Percentiles rank a stretch among this genome's conserved stretches.
phyloP scores from a whole-genome alignment of 2,888 invertebrate genomes.

The Cetonia aurata region DNA sequence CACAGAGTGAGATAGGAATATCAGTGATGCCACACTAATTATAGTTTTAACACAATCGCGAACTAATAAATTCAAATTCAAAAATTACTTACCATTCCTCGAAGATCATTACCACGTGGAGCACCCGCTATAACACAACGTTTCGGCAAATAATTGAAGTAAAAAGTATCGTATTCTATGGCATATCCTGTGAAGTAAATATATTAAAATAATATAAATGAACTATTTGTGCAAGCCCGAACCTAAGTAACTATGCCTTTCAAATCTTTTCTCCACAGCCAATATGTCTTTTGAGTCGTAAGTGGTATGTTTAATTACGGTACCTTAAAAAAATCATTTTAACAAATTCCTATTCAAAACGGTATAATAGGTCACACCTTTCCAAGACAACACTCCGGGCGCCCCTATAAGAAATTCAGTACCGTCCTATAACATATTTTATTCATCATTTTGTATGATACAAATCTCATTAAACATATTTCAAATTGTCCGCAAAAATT shows the following conservation, averaged over 20 bases:
- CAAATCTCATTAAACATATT: too few relatives aligned
- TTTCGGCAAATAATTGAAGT: slow-evolving; percentile 15
- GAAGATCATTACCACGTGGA: slow-evolving; percentile 46
- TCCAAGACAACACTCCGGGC: slow-evolving; percentile 46
- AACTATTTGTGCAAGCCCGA: neutral
- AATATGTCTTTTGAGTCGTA: slow-evolving; percentile 26
- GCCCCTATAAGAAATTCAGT: slow-evolving; percentile 46
- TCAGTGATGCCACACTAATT: too few relatives aligned
- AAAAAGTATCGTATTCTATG: slow-evolving; percentile 46
- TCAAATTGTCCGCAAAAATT: too few relatives aligned
- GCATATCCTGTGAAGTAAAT: slow-evolving; percentile 45
- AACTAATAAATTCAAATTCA: neutral
- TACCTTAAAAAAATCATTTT: slow-evolving; percentile 23
- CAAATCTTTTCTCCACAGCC: slow-evolving; percentile 31
- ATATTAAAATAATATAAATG: neutral
- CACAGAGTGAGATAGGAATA: too few relatives aligned
- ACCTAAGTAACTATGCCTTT: slow-evolving; percentile 44
- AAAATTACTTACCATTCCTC: slow-evolving; percentile 44
- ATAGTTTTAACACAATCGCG: neutral
- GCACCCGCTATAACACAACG: slow-evolving; percentile 45
- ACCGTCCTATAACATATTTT: slow-evolving; percentile 27
- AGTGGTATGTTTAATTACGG: slow-evolving; percentile 32
- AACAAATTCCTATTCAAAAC: neutral
- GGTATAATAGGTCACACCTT: slow-evolving; percentile 36
- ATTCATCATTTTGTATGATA: too few relatives aligned